Evolutionary conservation across 2,888 invertebrate genomes (phyloP).

Genomic region (Thalpophila matura): DNA sequence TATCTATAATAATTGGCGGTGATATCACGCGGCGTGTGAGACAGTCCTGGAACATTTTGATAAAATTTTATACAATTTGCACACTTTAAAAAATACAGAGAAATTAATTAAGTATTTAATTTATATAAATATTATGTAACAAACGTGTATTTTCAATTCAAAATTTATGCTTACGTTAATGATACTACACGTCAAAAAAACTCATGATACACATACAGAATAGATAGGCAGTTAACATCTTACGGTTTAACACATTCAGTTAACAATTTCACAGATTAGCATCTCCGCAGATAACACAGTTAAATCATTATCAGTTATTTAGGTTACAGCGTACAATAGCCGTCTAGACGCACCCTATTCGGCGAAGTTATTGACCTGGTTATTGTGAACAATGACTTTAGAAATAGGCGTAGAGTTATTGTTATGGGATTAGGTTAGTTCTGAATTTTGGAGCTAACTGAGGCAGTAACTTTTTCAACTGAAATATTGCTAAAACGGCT

Average conservation of each 20-base stretch:
- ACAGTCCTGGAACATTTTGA: too few relatives aligned
- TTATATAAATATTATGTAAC: too few relatives aligned
- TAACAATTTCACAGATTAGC: slow-evolving; percentile 14
- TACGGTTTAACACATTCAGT: background rate
- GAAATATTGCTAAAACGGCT: background rate
- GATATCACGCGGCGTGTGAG: too few relatives aligned
- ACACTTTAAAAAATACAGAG: too few relatives aligned
- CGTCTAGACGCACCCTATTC: slow-evolving; percentile 48
- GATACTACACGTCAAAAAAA: background rate
- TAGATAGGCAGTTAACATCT: background rate
- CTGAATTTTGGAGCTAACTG: slow-evolving; percentile 18
- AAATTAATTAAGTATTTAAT: too few relatives aligned
- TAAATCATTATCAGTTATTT: slow-evolving; percentile 29
- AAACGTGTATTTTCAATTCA: too few relatives aligned
- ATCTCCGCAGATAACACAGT: slow-evolving; percentile 28
- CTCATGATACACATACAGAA: too few relatives aligned
- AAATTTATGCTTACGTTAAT: too few relatives aligned
- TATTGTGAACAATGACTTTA: slow-evolving; percentile 47
- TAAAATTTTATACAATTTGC: too few relatives aligned
- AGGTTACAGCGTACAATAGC: slow-evolving; percentile 47
- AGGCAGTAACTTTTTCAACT: too few relatives aligned
- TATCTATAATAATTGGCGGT: too few relatives aligned
- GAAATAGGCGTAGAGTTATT: slow-evolving; percentile 9
- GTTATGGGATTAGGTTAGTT: slow-evolving; percentile 16
- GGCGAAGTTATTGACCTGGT: slow-evolving; percentile 51